Percentiles rank a stretch among this genome's conserved stretches.
These are phyloP conservation scores for Chelonoidis abingdonii DNA, from an alignment of 2,113 vertebrate species.

Conservation along the genomic window DNA sequence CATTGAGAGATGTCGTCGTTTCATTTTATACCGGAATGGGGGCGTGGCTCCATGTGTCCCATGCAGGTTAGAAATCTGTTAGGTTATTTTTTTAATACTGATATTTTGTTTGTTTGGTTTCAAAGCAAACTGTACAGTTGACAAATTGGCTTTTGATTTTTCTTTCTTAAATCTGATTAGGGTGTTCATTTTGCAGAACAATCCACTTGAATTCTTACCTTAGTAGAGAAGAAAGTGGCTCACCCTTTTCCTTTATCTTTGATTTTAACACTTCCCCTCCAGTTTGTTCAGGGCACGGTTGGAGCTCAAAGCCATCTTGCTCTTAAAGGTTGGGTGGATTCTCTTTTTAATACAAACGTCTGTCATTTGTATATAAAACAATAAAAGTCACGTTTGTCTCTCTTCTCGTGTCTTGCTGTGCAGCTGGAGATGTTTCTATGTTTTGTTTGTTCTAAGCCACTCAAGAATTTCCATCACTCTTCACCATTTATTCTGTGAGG, in stretches of 20 bases:
- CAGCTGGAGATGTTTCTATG: neutral
- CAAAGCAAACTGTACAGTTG: neutral
- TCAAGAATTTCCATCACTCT: slow-evolving; percentile 6
- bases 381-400: slow-evolving; percentile 72
- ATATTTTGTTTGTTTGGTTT: slow-evolving; percentile 46
- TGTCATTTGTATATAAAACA: slow-evolving; percentile 78
- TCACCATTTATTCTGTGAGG: neutral
- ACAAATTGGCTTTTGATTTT: neutral
- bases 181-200: slow-evolving; percentile 50
- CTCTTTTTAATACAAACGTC: slow-evolving; percentile 70
- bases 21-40: slow-evolving; percentile 49
- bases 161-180: slow-evolving; percentile 4
- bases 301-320: slow-evolving; percentile 34
- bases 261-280: neutral
- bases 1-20: slow-evolving; percentile 6
- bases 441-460: slow-evolving; percentile 47
- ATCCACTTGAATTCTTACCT: slow-evolving; percentile 31
- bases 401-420: slow-evolving; percentile 54
- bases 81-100: slow-evolving; percentile 46
- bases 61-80: slow-evolving; percentile 62
- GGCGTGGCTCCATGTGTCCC: slow-evolving; percentile 43
- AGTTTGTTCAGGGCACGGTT: slow-evolving; percentile 5
- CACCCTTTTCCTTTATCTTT: neutral
- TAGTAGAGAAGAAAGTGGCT: slow-evolving; percentile 13
- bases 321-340: slow-evolving; percentile 50